Base-by-base conservation (phyloP, 2,888 invertebrate genomes). In the Fragum sueziense region DNA sequence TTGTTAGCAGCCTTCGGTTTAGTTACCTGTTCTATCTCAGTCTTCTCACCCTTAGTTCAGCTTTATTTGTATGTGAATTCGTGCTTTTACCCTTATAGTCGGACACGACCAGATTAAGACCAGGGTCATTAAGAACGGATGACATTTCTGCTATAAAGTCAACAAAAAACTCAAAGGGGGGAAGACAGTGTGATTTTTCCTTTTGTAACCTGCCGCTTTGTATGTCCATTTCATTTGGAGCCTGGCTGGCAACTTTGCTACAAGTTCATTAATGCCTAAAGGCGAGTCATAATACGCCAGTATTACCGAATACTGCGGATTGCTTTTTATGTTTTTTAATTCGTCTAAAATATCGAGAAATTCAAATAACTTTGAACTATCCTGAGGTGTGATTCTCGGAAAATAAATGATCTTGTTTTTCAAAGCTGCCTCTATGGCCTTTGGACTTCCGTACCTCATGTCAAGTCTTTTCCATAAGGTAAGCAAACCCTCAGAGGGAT, bases 141-240 rank as follows among this genome's bases (percentile, higher is more conserved):
- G 47, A 62, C 14, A 52, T 37, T n/a, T 80, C 57, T 22, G 29
- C 57, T 9, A 80, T 17, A 57, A 77, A 74, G 22, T 67, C 68
- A 34, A 52, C 62, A 27, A 78, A 67, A 31, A 47, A 3, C 67
- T 22, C 25, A 77, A 78, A 31, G 80, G 70, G 2, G 80, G 76
- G 41, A 65, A 82, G 17, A 57, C 20, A 6, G 70, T 67, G 9
- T 57, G 17, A 57, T 41, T 20, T 25, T 34, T 37, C 9, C 27
- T 31, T 37, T 79, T 76, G 70, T 74, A 82, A 22, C 52, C 62
- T 1, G 61, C 25, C 2, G 79, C 82, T 27, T 47, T 54, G 1
- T 47, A 33, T 17, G 74, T 82, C 83, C 80, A 83, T 54, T 73
- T 83, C 52, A 80, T 72, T 41, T 77, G 82, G 11, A 77, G 25